A percentile compares a stretch with the other conserved stretches of the same genome.
Conservation (phyloP, 2,888 invertebrate genomes). For the Phyllotreta striolata region DNA sequence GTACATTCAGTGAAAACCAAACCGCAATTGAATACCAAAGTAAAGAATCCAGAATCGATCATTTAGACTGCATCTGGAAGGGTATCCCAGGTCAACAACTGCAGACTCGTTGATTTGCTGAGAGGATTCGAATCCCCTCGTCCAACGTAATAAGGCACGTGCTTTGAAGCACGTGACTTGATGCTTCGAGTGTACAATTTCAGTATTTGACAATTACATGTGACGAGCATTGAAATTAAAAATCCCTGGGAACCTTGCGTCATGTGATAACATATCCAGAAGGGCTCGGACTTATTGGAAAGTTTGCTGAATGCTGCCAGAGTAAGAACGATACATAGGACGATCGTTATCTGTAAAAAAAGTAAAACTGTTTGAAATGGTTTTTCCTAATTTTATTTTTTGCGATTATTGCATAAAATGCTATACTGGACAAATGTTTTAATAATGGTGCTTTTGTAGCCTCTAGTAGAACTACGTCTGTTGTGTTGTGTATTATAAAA, state of each 20-base stretch:
- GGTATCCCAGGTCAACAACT: conserved; percentile 61
- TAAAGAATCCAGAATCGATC: not conserved
- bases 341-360: conserved; percentile 58
- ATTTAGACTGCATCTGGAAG: conserved; percentile 60
- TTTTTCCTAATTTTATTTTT: too few species aligned
- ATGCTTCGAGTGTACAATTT: conserved; percentile 59
- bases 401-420: too few species aligned
- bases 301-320: conserved; percentile 60
- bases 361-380: too few species aligned
- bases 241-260: conserved; percentile 67
- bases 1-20: conserved; percentile 2
- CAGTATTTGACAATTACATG: conserved; percentile 68
- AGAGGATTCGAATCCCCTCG: conserved; percentile 37
- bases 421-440: too few species aligned
- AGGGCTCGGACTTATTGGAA: conserved; percentile 53
- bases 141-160: conserved; percentile 45
- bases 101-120: conserved; percentile 50
- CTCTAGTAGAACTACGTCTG: too few species aligned
- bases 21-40: not conserved
- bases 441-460: too few species aligned
- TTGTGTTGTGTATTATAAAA: too few species aligned
- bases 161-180: conserved; percentile 48
- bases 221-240: conserved; percentile 69
- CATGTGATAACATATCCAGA: conserved; percentile 62
- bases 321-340: conserved; percentile 57